phyloP scores from a whole-genome alignment of 1,140 invertebrate genomes.

The Brachionus rotundiformis region DNA sequence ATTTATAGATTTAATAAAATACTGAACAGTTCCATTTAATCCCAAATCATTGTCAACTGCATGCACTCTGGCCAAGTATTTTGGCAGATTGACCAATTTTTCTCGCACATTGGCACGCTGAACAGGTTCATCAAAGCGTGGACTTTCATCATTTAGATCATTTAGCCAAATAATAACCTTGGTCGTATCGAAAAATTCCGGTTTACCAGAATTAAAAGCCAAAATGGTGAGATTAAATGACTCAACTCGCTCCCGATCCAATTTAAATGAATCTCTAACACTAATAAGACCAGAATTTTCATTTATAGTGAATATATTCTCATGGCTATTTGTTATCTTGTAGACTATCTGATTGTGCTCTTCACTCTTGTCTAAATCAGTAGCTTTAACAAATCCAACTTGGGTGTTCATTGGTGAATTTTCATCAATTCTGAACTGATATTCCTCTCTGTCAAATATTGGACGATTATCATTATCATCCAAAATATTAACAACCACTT shows the following conservation, averaged over 20 bases:
- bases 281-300: background rate
- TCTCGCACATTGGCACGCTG: background rate
- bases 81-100: conserved; percentile 20
- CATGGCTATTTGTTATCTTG: conserved; percentile 21
- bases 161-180: conserved; percentile 38
- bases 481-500: conserved; percentile 18
- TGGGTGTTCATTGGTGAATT: conserved; percentile 15
- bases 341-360: conserved; percentile 31
- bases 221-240: conserved; percentile 48
- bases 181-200: conserved; percentile 14
- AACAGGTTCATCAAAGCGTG: conserved; percentile 28
- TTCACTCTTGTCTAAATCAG: conserved; percentile 12
- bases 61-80: conserved; percentile 2
- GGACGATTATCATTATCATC: conserved; percentile 40
- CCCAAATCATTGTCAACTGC: conserved; percentile 29
- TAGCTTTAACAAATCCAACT: conserved; percentile 7
- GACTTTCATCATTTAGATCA: conserved; percentile 53
- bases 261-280: conserved; percentile 29
- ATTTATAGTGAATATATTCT: conserved; percentile 34
- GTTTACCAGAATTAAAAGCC: conserved; percentile 47
- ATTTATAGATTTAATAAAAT: conserved; percentile 20
- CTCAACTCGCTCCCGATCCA: conserved; percentile 39
- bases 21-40: conserved; percentile 31
- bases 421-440: conserved; percentile 40
- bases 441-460: conserved; percentile 28